phyloP scores from a whole-genome alignment of 2,113 vertebrate genomes.

The Tenrec ecaudatus region DNA sequence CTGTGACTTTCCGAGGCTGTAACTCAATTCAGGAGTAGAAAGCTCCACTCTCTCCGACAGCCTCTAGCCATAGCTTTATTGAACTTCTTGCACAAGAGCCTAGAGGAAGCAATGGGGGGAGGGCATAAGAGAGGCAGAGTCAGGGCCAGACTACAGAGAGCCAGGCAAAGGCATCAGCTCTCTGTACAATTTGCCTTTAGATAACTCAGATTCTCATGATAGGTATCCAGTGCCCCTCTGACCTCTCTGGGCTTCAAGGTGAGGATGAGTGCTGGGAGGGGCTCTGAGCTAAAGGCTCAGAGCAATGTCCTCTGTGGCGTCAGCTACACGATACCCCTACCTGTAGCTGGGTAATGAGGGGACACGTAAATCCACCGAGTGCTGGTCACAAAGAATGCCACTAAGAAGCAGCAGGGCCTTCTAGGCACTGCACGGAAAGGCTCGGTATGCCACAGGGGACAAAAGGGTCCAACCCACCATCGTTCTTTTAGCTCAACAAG shows the following conservation, averaged over 20 bases:
- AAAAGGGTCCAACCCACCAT: conserved; percentile 7
- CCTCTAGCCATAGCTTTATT: not conserved
- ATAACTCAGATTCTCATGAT: not conserved
- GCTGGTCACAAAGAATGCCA: not conserved
- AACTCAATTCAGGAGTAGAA: no score
- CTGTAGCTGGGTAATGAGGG: not conserved
- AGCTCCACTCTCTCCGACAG: no score
- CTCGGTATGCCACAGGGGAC: not conserved
- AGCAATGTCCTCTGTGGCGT: not conserved
- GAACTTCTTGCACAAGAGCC: not conserved
- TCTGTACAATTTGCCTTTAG: not conserved
- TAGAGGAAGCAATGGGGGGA: not conserved
- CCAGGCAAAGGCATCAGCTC: not conserved
- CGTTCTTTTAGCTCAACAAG: not conserved
- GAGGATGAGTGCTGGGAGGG: not conserved
- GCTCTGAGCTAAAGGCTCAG: not conserved
- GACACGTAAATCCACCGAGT: not conserved
- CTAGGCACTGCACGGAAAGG: conserved; percentile 11
- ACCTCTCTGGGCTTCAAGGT: not conserved
- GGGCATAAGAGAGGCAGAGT: not conserved
- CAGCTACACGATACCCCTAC: not conserved
- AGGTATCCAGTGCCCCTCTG: not conserved
- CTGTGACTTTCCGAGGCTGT: no score
- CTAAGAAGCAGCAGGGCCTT: not conserved
- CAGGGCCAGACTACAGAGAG: not conserved